These are phyloP conservation scores for Microctenopoma stevenorrisi DNA, from an alignment of 2,797 vertebrate species.

Conservation along the genomic window DNA sequence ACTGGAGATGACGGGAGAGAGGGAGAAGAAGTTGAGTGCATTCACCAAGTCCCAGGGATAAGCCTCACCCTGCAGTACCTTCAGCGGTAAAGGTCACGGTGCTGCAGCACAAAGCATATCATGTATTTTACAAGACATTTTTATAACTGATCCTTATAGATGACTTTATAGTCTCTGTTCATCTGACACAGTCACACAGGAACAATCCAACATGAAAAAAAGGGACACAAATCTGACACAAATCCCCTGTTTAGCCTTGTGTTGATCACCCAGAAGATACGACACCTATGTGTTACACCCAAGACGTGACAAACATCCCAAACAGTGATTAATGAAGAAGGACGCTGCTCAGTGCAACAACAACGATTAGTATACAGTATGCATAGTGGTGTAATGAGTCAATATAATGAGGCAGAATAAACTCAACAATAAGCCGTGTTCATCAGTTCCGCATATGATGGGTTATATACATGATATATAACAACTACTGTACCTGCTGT, in stretches of 20 bases:
- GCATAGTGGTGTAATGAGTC: constrained; percentile 11
- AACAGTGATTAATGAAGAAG: constrained; percentile 5
- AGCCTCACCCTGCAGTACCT: constrained; percentile 13
- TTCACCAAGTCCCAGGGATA: constrained; percentile 32
- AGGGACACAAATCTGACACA: constrained; percentile 12
- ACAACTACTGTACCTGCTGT: not conserved
- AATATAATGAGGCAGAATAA: constrained; percentile 16
- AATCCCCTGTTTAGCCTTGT: not conserved
- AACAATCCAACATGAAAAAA: constrained; percentile 29
- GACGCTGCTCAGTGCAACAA: too few species aligned
- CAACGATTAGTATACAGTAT: not conserved
- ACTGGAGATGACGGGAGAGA: constrained; percentile 54
- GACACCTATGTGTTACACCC: not conserved
- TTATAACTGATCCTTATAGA: constrained; percentile 29
- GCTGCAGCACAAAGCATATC: constrained; percentile 7
- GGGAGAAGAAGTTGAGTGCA: constrained; percentile 19
- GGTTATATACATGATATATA: not conserved
- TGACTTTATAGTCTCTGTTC: not conserved
- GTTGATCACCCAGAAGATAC: constrained; percentile 16
- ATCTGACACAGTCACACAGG: not conserved
- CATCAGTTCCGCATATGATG: constrained; percentile 7
- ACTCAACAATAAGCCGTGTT: constrained; percentile 2
- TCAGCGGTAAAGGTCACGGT: constrained; percentile 48
- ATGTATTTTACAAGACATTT: constrained; percentile 7
- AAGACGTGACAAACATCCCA: constrained; percentile 9